phyloP scores from a whole-genome alignment of 2,797 vertebrate genomes.

The Sylvia borin region DNA sequence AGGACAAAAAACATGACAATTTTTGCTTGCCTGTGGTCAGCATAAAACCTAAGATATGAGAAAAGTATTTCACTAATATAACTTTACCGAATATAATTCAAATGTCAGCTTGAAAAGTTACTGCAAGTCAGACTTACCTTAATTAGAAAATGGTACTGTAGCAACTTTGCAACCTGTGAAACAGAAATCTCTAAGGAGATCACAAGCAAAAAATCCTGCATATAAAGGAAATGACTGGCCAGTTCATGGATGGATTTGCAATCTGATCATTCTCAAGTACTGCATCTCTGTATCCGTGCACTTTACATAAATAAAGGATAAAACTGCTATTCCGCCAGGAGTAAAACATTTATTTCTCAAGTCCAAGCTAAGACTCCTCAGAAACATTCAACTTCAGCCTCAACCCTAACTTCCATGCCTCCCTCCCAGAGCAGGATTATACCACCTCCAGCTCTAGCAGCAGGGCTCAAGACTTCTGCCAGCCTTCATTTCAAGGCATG shows the following conservation, averaged over 20 bases:
- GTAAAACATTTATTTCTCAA: neutral
- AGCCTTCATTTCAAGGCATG: neutral
- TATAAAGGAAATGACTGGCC: neutral
- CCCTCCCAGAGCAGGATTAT: neutral
- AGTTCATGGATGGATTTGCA: neutral
- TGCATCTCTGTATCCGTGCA: neutral
- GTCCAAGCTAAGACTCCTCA: neutral
- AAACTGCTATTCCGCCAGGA: neutral
- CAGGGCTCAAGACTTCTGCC: neutral
- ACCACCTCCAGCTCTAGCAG: neutral
- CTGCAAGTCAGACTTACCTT: neutral
- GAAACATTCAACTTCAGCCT: neutral
- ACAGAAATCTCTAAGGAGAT: neutral
- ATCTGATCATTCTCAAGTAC: neutral
- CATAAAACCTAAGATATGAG: neutral
- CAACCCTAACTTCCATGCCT: neutral
- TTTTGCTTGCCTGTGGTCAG: neutral
- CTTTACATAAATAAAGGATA: neutral
- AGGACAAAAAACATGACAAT: neutral
- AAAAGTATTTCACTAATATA: neutral
- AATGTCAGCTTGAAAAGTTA: neutral
- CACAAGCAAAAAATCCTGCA: neutral
- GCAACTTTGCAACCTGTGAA: neutral
- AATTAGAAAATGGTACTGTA: neutral
- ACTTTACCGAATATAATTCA: neutral